Conservation (phyloP, 2,888 invertebrate genomes). For the Sympetrum striolatum region DNA sequence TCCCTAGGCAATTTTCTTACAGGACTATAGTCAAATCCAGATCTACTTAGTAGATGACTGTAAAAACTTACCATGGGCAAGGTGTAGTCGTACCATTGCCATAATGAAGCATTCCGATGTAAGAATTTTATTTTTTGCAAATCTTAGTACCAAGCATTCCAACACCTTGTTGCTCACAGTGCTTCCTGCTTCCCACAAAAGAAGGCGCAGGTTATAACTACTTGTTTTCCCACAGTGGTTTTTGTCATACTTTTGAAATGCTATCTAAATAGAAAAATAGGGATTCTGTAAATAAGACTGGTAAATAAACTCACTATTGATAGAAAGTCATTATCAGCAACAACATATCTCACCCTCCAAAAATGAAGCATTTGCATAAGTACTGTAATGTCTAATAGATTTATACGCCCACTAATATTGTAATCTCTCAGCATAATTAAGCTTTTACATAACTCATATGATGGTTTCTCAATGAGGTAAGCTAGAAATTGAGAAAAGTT, state of each 20-base stretch:
- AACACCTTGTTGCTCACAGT: conserved; percentile 78
- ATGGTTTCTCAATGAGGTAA: conserved; percentile 67
- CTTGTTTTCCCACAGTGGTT: conserved; percentile 66
- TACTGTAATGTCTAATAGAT: conserved; percentile 67
- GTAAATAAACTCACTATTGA: background rate
- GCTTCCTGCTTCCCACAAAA: conserved; percentile 73
- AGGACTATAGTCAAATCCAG: no score
- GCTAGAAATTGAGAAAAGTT: conserved; percentile 52
- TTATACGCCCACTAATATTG: conserved; percentile 69
- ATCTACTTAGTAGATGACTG: background rate
- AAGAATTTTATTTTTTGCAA: conserved; percentile 67
- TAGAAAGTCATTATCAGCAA: background rate
- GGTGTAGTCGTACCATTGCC: conserved; percentile 69
- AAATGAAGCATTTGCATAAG: conserved; percentile 70
- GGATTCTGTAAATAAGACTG: background rate
- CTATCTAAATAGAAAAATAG: conserved; percentile 58
- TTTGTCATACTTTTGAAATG: conserved; percentile 68
- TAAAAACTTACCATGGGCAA: conserved; percentile 66
- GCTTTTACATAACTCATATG: conserved; percentile 71
- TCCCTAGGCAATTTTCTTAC: no score
- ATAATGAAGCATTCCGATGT: conserved; percentile 70
- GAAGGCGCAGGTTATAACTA: conserved; percentile 69
- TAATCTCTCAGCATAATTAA: conserved; percentile 73
- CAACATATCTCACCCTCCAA: conserved; percentile 64
- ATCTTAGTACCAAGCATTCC: conserved; percentile 73